phyloP scores from a whole-genome alignment of 2,797 vertebrate genomes.

The Tragopan temminckii region DNA sequence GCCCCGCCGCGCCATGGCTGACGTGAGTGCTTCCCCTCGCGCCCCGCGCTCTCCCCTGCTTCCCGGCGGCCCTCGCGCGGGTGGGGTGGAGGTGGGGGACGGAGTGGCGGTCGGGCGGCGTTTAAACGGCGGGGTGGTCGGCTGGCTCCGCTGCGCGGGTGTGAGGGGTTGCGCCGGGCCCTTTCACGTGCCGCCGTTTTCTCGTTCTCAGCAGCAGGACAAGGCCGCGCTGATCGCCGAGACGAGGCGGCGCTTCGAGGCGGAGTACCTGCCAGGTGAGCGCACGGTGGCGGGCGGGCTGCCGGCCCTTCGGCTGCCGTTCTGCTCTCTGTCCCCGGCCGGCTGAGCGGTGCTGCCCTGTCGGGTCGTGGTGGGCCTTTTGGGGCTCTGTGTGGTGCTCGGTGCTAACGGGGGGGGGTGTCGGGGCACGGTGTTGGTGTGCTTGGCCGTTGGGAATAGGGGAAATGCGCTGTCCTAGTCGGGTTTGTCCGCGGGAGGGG shows the following conservation, averaged over 20 bases:
- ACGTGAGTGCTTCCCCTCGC: slow-evolving; percentile 58
- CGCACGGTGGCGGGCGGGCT: not conserved
- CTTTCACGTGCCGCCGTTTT: not conserved
- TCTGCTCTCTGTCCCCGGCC: not conserved
- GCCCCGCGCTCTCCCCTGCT: too few species aligned
- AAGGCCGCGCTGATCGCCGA: slow-evolving; percentile 87
- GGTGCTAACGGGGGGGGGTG: rapidly evolving
- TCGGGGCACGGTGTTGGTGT: not conserved
- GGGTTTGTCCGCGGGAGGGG: not conserved
- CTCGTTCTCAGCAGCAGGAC: slow-evolving; percentile 79
- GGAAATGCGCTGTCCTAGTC: rapidly evolving
- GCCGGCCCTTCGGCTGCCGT: too few species aligned
- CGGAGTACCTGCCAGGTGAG: slow-evolving; percentile 90
- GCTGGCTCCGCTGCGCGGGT: not conserved
- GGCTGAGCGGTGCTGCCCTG: too few species aligned
- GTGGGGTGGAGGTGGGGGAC: not conserved
- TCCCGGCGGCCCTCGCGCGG: not conserved
- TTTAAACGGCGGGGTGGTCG: rapidly evolving
- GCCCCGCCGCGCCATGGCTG: slow-evolving; percentile 63
- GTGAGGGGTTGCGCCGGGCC: too few species aligned
- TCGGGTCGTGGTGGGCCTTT: not conserved
- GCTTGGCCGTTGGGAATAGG: too few species aligned
- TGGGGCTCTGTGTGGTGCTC: not conserved
- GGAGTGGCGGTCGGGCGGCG: not conserved
- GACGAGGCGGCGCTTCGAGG: slow-evolving; percentile 89